Evolutionary conservation across 2,113 vertebrate species (phyloP).

Genomic region (Ondatra zibethicus): DNA sequence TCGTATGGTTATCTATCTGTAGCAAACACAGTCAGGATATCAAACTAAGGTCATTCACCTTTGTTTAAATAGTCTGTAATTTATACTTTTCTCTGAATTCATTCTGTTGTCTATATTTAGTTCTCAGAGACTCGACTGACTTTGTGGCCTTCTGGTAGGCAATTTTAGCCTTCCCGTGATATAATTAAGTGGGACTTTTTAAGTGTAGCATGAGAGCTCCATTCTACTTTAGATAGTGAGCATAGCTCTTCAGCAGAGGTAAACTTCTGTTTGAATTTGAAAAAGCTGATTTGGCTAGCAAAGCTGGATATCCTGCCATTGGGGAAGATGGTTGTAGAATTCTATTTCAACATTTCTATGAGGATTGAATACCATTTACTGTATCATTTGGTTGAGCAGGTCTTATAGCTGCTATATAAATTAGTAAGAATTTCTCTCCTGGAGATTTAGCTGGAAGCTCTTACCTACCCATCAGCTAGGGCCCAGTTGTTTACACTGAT

Average conservation of each 20-base stretch:
- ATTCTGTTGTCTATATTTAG: not conserved
- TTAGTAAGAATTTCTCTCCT: conserved; percentile 62
- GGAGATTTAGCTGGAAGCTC: conserved; percentile 44
- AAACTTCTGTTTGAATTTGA: conserved; percentile 57
- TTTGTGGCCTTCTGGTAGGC: not conserved
- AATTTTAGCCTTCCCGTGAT: conserved; percentile 38
- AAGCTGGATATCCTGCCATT: conserved; percentile 56
- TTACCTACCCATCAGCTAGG: conserved; percentile 23
- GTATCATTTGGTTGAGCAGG: not conserved
- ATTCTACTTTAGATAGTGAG: conserved; percentile 53
- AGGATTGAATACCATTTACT: conserved; percentile 27
- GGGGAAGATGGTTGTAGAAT: conserved; percentile 46
- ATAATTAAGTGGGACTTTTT: conserved; percentile 30
- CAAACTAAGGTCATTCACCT: not conserved
- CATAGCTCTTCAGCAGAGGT: conserved; percentile 34
- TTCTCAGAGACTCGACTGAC: conserved; percentile 26
- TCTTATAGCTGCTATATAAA: conserved; percentile 49
- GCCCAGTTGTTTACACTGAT: conserved; percentile 67
- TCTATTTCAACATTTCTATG: conserved; percentile 43
- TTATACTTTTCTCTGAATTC: conserved; percentile 44
- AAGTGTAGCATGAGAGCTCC: not conserved
- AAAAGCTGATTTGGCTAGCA: conserved; percentile 59
- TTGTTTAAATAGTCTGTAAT: conserved; percentile 2
- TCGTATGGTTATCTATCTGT: not conserved
- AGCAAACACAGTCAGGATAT: not conserved